Evolutionary conservation across 2,797 vertebrate genomes (phyloP), one percentile per base, ranked within the genome.

Genomic region (Poeciliopsis gracilis): DNA sequence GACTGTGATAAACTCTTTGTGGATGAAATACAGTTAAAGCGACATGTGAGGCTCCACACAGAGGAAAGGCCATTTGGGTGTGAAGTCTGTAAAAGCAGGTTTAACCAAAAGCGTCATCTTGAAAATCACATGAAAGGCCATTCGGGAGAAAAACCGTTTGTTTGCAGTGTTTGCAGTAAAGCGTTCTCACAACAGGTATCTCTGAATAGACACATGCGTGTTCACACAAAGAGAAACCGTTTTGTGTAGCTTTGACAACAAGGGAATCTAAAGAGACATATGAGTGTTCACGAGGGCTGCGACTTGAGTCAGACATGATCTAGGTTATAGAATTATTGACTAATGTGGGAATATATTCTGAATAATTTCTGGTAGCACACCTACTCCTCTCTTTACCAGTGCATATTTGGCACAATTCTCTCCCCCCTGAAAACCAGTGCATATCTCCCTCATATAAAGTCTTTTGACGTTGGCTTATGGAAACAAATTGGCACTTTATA

Each of bases 91-190:
- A 70, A 70, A 45, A 70, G 67, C 41, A 70, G 67, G 15, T 70
- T 70, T 45, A 70, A 70, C 16, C 67, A 70, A 28, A 70, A 70
- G 41, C 67, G 67, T 8, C 67, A 70, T 45, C 67, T 70, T n/a
- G 67, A 70, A n/a, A 70, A 70, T 70, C 67, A 70, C 67, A 70
- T 70, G 67, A 70, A 70, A 45, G 67, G 67, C 41, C 67, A 45
- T 28, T 70, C 67, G 1, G 41, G 67, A 16, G 67, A 45, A 6
- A 70, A 70, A 9, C 67, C 67, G 41, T 70, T 70, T 70, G 67
- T 28, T n/a, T 70, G 67, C 16, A 8, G 10, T n/a, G 41, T 70
- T 70, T 73, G 72, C 33, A 73, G 41, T 43, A 53, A 36, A 55
- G 72, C 33, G 0, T 38, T 73, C n/a, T 36, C 49, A n/a, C 72